Base-by-base conservation (phyloP, 2,113 vertebrate genomes). In the Heterotis niloticus region DNA sequence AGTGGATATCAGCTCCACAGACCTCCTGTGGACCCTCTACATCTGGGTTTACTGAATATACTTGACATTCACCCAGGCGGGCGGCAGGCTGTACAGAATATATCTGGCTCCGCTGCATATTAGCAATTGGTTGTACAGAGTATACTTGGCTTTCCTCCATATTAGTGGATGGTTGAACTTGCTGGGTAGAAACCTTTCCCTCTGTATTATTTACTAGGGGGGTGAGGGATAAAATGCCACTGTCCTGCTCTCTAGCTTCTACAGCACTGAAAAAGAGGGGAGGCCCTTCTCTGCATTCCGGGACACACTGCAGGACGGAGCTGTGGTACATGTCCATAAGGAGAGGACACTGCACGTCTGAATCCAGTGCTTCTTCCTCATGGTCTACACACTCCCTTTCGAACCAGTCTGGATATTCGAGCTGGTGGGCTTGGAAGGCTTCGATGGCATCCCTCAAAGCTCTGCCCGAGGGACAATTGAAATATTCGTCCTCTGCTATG, bases 321-420 rank as follows among this genome's bases (percentile, higher is more conserved):
- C 26, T 34, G 20, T 23, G 14, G 52, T 4, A 26, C 11, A 14
- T 57, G 23, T 79, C 70, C 17, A 1, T 59, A 16, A 70, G 56
- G 14, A 34, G 73, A 57, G 28, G 65, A 14, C 26, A 23, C 28
- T 74, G 51, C 20, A 74, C 5, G 23, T 75, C 29, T 34, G 70
- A 51, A 59, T 87, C 51, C 86, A 89, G 23, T 18, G 87, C 90
- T 7, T 88, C 80, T 1, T 88, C 89, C 0, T 87, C 74, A 1
- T 44, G 28, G 56, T 84, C 83, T 56, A 93, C 9, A 11, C 89
- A 87, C 85, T 98, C 93, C 0, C 83, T 87, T 81, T 95, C 91
- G 87, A 98, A 99, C 97, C 97, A 99, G 64, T 90, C 84, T 0
- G 94, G 94, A 80, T 91, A 84, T 52, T 87, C 88, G 0, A 28